Evolutionary conservation across 2,797 vertebrate genomes (phyloP).

Genomic region (Cyprinodon diabolis): DNA sequence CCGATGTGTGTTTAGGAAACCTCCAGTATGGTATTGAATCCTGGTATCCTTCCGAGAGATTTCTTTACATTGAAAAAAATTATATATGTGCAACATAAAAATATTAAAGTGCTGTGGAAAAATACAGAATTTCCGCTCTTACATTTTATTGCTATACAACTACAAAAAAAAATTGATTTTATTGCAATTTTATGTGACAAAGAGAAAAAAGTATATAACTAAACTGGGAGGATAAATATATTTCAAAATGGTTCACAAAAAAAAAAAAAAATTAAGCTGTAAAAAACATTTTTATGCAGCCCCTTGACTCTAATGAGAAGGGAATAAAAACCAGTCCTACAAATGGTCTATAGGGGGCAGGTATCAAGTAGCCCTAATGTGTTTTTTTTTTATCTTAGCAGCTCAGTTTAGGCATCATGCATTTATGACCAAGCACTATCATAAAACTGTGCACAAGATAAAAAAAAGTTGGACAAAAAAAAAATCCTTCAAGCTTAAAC

Average conservation of each 20-base stretch:
- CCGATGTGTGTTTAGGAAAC: slow-evolving; percentile 5
- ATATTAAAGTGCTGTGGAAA: neutral
- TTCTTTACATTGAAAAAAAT: neutral
- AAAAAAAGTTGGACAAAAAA: neutral
- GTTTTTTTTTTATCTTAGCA: neutral
- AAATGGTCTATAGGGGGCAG: no score
- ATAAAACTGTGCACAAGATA: neutral
- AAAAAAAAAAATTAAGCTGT: neutral
- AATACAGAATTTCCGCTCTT: neutral
- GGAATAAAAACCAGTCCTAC: no score
- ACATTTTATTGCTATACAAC: no score
- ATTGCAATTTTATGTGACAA: no score
- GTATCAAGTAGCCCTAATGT: neutral
- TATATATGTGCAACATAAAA: neutral
- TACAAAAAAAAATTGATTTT: no score
- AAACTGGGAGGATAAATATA: neutral
- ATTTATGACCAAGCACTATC: neutral
- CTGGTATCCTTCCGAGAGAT: neutral
- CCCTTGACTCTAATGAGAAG: no score
- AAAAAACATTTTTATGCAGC: neutral
- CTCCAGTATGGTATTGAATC: slow-evolving; percentile 16
- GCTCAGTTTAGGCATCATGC: neutral
- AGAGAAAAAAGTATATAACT: neutral
- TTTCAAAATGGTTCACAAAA: neutral
- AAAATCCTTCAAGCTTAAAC: neutral